Evolutionary conservation across 1,140 invertebrate species (phyloP), one percentile per base, ranked within the genome.

Genomic region (Drosophila gunungcola): DNA sequence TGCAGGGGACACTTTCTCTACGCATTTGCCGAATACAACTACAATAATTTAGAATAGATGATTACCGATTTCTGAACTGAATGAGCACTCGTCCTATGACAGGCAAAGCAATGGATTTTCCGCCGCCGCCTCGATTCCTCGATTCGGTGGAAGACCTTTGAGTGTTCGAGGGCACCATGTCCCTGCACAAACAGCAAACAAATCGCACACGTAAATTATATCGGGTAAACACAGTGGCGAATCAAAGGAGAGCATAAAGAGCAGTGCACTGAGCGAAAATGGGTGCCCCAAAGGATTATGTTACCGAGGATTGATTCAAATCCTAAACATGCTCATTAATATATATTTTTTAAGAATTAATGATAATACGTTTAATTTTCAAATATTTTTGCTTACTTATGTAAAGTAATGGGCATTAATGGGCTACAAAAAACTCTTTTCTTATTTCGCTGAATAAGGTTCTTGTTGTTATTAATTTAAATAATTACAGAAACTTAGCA

Each of bases 181-280:
- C 27, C 5, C 54, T 42, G 60, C 57, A 56, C 57, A 29, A 64
- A 64, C 41, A 65, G 63, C 60, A 64, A 51, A 65, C 64, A 65
- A 49, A 67, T 65, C 61, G 45, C 61, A 65, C 61, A 65, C 61
- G 64, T 67, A 65, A 65, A 65, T 67, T 64, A 65, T 65, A 68
- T 65, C 29, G 38, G 36, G 64, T 52, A 68, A 68, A 65, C 61
- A 67, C 61, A 39, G 63, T 51, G 13, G 45, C 27, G 16, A 51
- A 51, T 67, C 63, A 64, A 64, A 48, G 60, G 21, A 34, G 21
- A 27, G 16, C 27, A 63, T 11, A 10, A 7, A 2, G 38, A 9
- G 27, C 25, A 29, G 2, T 1, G 3, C 55, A 64, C 56, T 21
- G 42, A 1, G 3, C 1, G 25, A 64, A 64, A 64, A 43, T 51